Conservation (phyloP, 2,113 vertebrate species). For the Orycteropus afer region DNA sequence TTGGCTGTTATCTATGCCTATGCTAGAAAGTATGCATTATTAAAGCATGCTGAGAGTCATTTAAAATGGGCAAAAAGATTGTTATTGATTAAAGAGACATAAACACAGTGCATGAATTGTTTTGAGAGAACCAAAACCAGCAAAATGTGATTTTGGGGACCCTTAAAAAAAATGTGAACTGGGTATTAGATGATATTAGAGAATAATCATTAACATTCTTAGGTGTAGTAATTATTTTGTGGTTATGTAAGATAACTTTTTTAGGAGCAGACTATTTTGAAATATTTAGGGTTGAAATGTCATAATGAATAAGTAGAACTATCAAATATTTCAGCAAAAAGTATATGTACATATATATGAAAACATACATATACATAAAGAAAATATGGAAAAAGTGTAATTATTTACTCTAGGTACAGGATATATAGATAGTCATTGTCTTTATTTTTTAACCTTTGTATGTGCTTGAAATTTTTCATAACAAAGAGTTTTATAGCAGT, state of each 20-base stretch:
- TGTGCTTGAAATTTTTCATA: conserved; percentile 37
- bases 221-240: neutral
- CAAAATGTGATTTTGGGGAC: neutral
- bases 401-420: neutral
- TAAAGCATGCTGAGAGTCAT: neutral
- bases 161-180: conserved; percentile 22
- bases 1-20: neutral
- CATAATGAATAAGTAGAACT: conserved; percentile 29
- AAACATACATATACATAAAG: neutral
- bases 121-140: neutral
- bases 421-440: neutral
- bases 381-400: neutral
- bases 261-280: neutral
- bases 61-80: neutral
- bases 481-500: neutral
- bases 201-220: neutral
- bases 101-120: neutral
- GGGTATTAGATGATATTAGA: conserved; percentile 4
- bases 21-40: neutral
- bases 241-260: neutral
- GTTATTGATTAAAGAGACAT: neutral
- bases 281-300: conserved; percentile 38
- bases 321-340: conserved; percentile 30
- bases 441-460: conserved; percentile 34
- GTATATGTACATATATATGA: neutral